Evolutionary conservation across 2,888 invertebrate genomes (phyloP).

Genomic region (Agrochola lychnidis): DNA sequence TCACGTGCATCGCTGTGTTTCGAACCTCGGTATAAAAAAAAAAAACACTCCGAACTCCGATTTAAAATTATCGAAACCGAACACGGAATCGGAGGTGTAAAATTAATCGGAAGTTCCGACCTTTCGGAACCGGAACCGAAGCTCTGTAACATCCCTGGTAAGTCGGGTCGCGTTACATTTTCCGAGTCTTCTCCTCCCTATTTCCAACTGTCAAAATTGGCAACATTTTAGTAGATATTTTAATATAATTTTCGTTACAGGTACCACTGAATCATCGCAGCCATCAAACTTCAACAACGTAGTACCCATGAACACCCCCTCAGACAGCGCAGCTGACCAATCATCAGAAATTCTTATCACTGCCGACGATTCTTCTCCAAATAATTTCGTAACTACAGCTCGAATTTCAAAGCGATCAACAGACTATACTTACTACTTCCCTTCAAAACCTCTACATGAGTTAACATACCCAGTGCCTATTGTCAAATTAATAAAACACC

Average conservation of each 20-base stretch:
- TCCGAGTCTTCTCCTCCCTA: too few relatives aligned
- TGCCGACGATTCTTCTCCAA: slow-evolving; percentile 53
- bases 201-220: too few relatives aligned
- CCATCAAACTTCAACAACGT: slow-evolving; percentile 47
- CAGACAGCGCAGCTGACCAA: slow-evolving; percentile 48
- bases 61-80: too few relatives aligned
- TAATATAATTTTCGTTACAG: slow-evolving; percentile 32
- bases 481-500: slow-evolving; percentile 50
- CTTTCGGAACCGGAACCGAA: too few relatives aligned
- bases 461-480: slow-evolving; percentile 42
- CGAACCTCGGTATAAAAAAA: too few relatives aligned
- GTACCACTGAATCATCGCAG: slow-evolving; percentile 29
- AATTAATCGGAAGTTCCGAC: too few relatives aligned
- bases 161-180: too few relatives aligned
- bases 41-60: too few relatives aligned
- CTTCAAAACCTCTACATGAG: slow-evolving; percentile 49
- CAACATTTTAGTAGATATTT: neutral
- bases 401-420: slow-evolving; percentile 57
- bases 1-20: too few relatives aligned
- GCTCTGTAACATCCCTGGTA: too few relatives aligned
- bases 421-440: slow-evolving; percentile 47
- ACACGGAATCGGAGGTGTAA: too few relatives aligned
- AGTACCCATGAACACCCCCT: slow-evolving; percentile 37
- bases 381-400: slow-evolving; percentile 33
- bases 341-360: slow-evolving; percentile 68